Evolutionary conservation across 23 tunicate genomes (phyloP).

Genomic region (Clavelina lepadiformis): DNA sequence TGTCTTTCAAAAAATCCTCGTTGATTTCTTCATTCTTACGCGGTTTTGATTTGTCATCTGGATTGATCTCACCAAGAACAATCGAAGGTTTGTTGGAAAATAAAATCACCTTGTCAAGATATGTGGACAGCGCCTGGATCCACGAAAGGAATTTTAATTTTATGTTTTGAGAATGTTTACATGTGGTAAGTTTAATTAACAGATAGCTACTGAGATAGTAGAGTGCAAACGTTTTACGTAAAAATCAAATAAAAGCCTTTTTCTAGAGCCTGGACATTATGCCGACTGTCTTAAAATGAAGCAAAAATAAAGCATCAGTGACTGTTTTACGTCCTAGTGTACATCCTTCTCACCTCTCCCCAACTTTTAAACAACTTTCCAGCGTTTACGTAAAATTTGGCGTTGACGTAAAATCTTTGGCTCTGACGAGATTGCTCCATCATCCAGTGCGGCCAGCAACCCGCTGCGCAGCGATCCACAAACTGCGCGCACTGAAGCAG

Average conservation of each 20-base stretch:
- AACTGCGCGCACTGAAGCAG: slow-evolving; percentile 54
- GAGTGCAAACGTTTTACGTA: too few species aligned
- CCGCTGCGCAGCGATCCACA: slow-evolving; percentile 48
- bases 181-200: too few species aligned
- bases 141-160: too few species aligned
- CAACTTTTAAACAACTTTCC: slow-evolving; percentile 43
- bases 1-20: slow-evolving; percentile 66
- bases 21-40: slow-evolving; percentile 36
- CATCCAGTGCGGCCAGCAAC: slow-evolving; percentile 85
- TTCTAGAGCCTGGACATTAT: too few species aligned
- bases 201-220: too few species aligned
- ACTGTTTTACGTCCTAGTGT: neutral
- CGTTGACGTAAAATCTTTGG: slow-evolving; percentile 13
- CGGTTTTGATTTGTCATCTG: slow-evolving; percentile 21
- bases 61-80: slow-evolving; percentile 31
- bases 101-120: slow-evolving; percentile 37
- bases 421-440: slow-evolving; percentile 10
- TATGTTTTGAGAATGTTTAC: too few species aligned
- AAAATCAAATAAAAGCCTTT: too few species aligned
- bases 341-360: slow-evolving; percentile 49
- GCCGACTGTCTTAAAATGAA: too few species aligned
- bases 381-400: slow-evolving; percentile 34
- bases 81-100: slow-evolving; percentile 32
- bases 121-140: slow-evolving; percentile 33
- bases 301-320: too few species aligned